Conservation (phyloP, 2,113 vertebrate genomes). For the pig (Sus scrofa) region DNA sequence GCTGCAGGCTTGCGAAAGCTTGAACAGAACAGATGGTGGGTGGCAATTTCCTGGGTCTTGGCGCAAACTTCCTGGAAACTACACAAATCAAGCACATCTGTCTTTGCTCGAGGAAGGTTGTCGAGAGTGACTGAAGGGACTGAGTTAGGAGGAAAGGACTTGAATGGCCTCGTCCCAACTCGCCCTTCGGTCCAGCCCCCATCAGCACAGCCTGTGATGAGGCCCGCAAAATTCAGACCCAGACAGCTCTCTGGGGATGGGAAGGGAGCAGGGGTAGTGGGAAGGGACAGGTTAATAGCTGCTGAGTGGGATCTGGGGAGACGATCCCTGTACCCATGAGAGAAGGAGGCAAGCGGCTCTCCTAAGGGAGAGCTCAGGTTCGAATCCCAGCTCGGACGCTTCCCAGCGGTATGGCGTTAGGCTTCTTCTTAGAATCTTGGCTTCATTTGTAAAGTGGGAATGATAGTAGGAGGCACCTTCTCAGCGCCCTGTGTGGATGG, state of each 20-base stretch:
- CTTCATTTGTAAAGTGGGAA: neutral
- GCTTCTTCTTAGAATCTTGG: neutral
- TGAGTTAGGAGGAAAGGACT: neutral
- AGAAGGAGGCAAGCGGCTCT: neutral
- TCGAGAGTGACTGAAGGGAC: neutral
- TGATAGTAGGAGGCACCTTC: neutral
- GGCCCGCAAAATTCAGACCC: neutral
- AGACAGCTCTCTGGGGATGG: neutral
- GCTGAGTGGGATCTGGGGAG: neutral
- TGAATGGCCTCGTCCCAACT: accelerated
- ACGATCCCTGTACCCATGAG: accelerated
- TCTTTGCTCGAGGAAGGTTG: neutral
- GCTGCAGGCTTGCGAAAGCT: neutral
- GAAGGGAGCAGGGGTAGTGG: too few relatives aligned
- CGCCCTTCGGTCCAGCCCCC: neutral
- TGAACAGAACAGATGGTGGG: neutral
- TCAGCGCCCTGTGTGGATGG: neutral
- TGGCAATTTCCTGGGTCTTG: neutral
- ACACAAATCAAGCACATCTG: neutral
- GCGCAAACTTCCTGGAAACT: neutral
- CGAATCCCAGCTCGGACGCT: neutral
- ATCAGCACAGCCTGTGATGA: neutral
- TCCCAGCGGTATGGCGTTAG: neutral
- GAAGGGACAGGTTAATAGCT: too few relatives aligned
- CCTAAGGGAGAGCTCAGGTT: neutral